phyloP scores from a whole-genome alignment of 1,140 invertebrate genomes.

The Penaeus vannamei region DNA sequence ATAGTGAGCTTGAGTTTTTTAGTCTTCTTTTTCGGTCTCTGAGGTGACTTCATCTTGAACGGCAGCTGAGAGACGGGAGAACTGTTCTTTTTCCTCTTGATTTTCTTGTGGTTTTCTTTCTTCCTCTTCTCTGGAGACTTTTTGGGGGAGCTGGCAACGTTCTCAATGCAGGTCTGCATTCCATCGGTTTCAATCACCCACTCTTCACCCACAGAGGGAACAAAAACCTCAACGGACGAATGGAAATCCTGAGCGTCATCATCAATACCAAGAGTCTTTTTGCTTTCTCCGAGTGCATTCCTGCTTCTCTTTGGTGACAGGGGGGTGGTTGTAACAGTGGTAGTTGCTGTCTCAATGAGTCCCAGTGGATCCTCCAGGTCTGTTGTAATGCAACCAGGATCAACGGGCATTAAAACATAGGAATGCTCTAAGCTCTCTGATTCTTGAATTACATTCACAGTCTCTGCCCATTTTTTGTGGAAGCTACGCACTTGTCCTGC shows the following conservation, averaged over 20 bases:
- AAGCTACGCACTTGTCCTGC: constrained; percentile 53
- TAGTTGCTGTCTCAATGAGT: constrained; percentile 57
- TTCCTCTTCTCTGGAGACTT: constrained; percentile 26
- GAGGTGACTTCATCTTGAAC: constrained; percentile 38
- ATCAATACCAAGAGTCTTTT: not conserved
- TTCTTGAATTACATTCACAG: constrained; percentile 55
- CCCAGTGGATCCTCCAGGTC: constrained; percentile 55
- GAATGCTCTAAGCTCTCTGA: constrained; percentile 60
- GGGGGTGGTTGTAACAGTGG: constrained; percentile 52
- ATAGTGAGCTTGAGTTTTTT: constrained; percentile 39
- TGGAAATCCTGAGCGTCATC: not conserved
- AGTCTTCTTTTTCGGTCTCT: constrained; percentile 38
- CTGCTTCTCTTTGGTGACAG: constrained; percentile 39
- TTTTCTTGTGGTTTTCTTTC: constrained; percentile 29
- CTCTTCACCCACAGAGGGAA: constrained; percentile 51
- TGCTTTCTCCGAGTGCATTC: not conserved
- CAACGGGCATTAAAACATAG: constrained; percentile 42
- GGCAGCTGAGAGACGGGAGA: constrained; percentile 14
- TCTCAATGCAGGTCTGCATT: not conserved
- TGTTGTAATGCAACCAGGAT: constrained; percentile 48
- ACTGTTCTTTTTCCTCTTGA: constrained; percentile 1
- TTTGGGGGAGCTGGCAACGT: not conserved
- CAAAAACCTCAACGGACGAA: constrained; percentile 28
- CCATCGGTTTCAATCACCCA: constrained; percentile 41
- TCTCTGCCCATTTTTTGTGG: constrained; percentile 63